Conservation (phyloP, 2,797 vertebrate genomes). For the Labeo calbasu region DNA sequence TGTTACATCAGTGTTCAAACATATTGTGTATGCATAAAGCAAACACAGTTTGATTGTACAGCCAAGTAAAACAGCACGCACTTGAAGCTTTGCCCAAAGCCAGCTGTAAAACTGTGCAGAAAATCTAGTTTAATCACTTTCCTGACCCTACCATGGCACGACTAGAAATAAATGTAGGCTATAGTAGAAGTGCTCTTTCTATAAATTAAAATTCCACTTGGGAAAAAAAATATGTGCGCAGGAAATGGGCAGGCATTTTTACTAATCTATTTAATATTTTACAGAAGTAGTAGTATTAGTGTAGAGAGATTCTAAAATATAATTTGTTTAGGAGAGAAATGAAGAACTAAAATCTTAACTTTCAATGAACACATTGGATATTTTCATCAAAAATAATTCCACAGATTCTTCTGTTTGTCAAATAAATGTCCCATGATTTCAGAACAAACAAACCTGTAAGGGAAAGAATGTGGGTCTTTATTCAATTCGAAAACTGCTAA, state of each 20-base stretch:
- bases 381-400: conserved; percentile 7
- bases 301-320: not conserved
- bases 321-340: not conserved
- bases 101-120: conserved; percentile 7
- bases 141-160: not conserved
- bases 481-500: not conserved
- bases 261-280: not conserved
- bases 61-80: conserved; percentile 40
- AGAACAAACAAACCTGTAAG: not conserved
- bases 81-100: not conserved
- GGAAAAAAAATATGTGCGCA: not conserved
- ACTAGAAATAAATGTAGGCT: not conserved
- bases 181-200: not conserved
- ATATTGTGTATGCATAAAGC: not conserved
- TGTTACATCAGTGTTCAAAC: conserved; percentile 20
- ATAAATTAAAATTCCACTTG: not conserved
- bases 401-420: not conserved
- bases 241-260: not conserved
- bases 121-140: conserved; percentile 12
- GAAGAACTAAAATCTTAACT: not conserved
- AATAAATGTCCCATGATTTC: not conserved
- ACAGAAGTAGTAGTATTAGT: not conserved
- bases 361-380: not conserved
- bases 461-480: not conserved
- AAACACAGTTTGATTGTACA: not conserved